A percentile compares a stretch with the other conserved stretches of the same genome.
Evolutionary conservation across 2,888 invertebrate genomes (phyloP).

Genomic region (Metallyticus violacea): DNA sequence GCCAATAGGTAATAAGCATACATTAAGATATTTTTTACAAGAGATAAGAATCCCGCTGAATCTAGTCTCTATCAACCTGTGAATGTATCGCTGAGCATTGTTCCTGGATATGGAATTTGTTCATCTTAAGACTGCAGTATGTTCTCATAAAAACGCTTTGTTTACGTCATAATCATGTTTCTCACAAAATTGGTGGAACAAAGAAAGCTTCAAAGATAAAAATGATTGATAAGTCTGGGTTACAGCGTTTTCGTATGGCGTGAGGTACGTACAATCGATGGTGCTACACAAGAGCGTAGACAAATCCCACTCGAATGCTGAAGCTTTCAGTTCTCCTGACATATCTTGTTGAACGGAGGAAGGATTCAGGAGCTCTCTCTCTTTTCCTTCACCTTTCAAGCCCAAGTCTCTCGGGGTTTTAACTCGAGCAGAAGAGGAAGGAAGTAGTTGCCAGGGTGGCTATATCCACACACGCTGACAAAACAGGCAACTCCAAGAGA

Average conservation of each 20-base stretch:
- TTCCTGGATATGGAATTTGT: too few relatives aligned
- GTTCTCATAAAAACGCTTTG: too few relatives aligned
- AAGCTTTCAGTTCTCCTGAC: neutral
- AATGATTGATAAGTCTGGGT: neutral
- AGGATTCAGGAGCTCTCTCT: neutral
- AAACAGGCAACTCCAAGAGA: neutral
- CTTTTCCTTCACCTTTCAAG: neutral
- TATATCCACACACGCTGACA: neutral
- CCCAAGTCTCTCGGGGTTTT: neutral
- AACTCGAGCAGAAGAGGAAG: neutral
- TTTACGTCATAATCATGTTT: too few relatives aligned
- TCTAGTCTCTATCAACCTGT: too few relatives aligned
- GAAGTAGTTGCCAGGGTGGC: too few relatives aligned
- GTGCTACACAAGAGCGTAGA: neutral
- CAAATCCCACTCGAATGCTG: neutral
- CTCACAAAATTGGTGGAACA: too few relatives aligned
- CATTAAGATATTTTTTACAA: too few relatives aligned
- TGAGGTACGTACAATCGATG: neutral
- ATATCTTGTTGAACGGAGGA: neutral
- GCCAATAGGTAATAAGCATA: too few relatives aligned
- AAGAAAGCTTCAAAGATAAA: too few relatives aligned
- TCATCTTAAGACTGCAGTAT: too few relatives aligned
- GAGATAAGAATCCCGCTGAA: too few relatives aligned
- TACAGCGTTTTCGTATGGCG: neutral
- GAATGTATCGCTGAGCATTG: too few relatives aligned